Percentiles rank a stretch among this genome's conserved stretches.
These are phyloP conservation scores for Drosophila limbata DNA, from an alignment of 2,888 invertebrate species.

Conservation along the genomic window DNA sequence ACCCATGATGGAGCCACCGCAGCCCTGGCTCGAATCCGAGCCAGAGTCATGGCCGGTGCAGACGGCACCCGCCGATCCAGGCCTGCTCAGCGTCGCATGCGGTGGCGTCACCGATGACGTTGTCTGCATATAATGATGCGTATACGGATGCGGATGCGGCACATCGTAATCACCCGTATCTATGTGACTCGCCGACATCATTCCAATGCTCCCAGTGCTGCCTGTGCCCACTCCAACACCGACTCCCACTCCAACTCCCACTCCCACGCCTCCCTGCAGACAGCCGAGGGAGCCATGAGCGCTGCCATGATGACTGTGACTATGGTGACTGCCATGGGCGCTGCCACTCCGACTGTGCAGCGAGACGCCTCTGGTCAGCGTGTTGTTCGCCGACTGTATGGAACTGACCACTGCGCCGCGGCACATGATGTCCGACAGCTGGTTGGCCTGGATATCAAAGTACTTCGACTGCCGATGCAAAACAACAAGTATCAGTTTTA, in stretches of 20 bases:
- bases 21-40: conserved; percentile 85
- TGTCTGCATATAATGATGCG: conserved; percentile 86
- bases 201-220: conserved; percentile 82
- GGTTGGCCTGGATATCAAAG: conserved; percentile 86
- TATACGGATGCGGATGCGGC: conserved; percentile 86
- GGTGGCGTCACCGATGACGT: conserved; percentile 85
- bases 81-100: conserved; percentile 84
- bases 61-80: conserved; percentile 84
- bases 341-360: conserved; percentile 84
- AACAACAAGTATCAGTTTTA: conserved; percentile 36
- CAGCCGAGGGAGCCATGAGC: conserved; percentile 82
- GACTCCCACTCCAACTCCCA: conserved; percentile 65
- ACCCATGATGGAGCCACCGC: conserved; percentile 84
- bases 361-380: conserved; percentile 85
- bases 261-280: conserved; percentile 76
- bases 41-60: conserved; percentile 85
- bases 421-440: conserved; percentile 86
- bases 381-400: conserved; percentile 85
- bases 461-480: conserved; percentile 83
- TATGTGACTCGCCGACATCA: conserved; percentile 83
- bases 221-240: conserved; percentile 65
- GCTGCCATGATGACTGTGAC: conserved; percentile 81
- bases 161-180: conserved; percentile 86
- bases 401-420: conserved; percentile 86
- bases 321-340: conserved; percentile 80